Percentiles rank a stretch among this genome's conserved stretches.
phyloP scores from a whole-genome alignment of 2,113 vertebrate species.

The Phaethon lepturus region DNA sequence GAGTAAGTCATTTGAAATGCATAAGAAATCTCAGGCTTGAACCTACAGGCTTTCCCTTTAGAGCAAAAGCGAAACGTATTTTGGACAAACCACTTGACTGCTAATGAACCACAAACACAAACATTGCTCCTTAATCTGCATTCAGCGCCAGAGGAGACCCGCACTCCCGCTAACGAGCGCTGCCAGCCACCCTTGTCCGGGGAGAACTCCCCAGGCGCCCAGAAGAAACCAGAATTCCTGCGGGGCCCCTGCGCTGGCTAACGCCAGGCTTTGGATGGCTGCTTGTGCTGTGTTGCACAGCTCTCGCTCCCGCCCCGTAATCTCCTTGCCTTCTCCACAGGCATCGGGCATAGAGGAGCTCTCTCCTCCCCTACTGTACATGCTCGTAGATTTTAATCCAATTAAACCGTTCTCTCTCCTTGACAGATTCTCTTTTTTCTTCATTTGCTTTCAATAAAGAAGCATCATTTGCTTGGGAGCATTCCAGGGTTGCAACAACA shows the following conservation, averaged over 20 bases:
- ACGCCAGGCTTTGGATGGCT: constrained; percentile 49
- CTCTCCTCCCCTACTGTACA: constrained; percentile 65
- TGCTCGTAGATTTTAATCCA: constrained; percentile 73
- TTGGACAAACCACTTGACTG: constrained; percentile 71
- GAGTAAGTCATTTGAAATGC: constrained; percentile 56
- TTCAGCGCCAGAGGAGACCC: constrained; percentile 58
- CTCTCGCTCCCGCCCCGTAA: constrained; percentile 4
- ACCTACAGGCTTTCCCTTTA: constrained; percentile 34
- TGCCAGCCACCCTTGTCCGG: constrained; percentile 46
- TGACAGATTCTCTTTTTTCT: constrained; percentile 69
- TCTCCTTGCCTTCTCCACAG: constrained; percentile 57
- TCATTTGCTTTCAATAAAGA: constrained; percentile 81
- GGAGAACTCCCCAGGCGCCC: constrained; percentile 35
- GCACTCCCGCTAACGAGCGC: constrained; percentile 55
- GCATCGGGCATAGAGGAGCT: constrained; percentile 29
- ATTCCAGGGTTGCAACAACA: constrained; percentile 73
- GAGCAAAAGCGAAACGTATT: constrained; percentile 53
- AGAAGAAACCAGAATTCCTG: constrained; percentile 39
- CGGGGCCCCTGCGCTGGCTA: constrained; percentile 23
- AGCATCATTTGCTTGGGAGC: constrained; percentile 76
- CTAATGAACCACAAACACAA: constrained; percentile 67
- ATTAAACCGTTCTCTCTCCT: constrained; percentile 69
- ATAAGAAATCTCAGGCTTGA: constrained; percentile 36
- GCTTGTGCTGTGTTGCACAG: constrained; percentile 13
- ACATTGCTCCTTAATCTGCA: constrained; percentile 69